phyloP scores from a whole-genome alignment of 1,140 invertebrate species.

The Oncopodura yosiiana region DNA sequence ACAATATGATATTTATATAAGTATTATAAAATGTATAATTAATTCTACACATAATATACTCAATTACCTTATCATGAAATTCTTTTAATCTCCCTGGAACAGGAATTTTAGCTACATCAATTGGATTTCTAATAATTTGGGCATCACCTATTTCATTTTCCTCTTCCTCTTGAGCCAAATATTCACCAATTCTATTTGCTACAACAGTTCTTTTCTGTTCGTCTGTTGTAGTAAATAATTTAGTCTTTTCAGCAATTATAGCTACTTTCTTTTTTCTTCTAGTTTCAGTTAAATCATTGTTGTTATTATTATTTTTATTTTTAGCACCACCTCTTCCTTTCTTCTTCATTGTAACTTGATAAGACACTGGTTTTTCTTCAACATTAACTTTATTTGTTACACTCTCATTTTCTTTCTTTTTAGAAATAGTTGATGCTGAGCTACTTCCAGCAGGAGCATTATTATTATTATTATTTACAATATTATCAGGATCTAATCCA shows the following conservation, averaged over 20 bases:
- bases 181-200: constrained; percentile 5
- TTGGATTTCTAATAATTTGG: neutral
- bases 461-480: no score
- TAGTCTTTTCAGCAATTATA: constrained; percentile 37
- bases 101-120: neutral
- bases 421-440: no score
- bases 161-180: constrained; percentile 5
- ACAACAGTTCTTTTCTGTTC: constrained; percentile 2
- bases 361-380: neutral
- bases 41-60: no score
- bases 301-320: constrained; percentile 28
- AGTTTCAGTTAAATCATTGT: no score
- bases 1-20: no score
- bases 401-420: no score
- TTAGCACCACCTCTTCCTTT: constrained; percentile 29
- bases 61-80: constrained; percentile 11
- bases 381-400: no score
- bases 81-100: constrained; percentile 4
- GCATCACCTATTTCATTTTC: neutral
- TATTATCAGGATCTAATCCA: constrained; percentile 18
- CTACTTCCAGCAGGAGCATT: no score
- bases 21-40: no score
- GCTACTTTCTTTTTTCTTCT: constrained; percentile 45
- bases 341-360: constrained; percentile 38
- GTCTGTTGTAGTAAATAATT: constrained; percentile 2